Evolutionary conservation across 2,888 invertebrate species (phyloP), one percentile per base, ranked within the genome.

Genomic region (Drosophila flavopinicola): DNA sequence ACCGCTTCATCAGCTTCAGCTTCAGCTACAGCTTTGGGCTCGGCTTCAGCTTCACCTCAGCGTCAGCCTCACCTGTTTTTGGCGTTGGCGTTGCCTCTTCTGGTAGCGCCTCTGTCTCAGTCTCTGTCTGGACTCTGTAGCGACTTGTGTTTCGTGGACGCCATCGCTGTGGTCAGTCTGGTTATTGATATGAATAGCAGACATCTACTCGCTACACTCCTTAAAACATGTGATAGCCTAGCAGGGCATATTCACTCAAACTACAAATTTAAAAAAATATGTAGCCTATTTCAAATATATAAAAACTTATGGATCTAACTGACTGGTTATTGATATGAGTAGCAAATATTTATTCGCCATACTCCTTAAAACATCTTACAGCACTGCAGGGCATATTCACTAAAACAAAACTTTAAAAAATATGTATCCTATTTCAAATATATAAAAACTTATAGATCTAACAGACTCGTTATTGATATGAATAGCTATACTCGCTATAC

Each of bases 1-100:
- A 71, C 66, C 78, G 75, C 88, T 80, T 79, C 85, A 77, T 70
- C 86, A 83, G 68, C 60, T 45, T 41, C 63, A 66, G 13, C 58
- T 5, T 2, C 47, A 60, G 37, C 48, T n/a, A 4, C 37, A 53
- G 17, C 30, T 9, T 49, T 41, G 17, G 48, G 42, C 3, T 45
- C 11, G 35, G 49, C 48, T 35, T n/a, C 24, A 15, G 44, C 6
- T 24, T 25, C 29, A 39, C 6, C 15, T 25, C 29, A 39, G 30
- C 45, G 53, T 6, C 59, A 60, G 38, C 49, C 59, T 51, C 68
- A 82, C 69, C 76, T 66, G 71, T 63, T 61, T 60, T 63, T 58
- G 58, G 57, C 60, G 70, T 70, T 65, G 49, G n/a, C 30, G 17
- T 35, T 53, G 39, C 29, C 35, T 11, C 27, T 30, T 11, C 27